Percentiles rank a stretch among this genome's conserved stretches.
phyloP scores from a whole-genome alignment of 1,140 invertebrate species.

The Cyphomyrmex costatus region DNA sequence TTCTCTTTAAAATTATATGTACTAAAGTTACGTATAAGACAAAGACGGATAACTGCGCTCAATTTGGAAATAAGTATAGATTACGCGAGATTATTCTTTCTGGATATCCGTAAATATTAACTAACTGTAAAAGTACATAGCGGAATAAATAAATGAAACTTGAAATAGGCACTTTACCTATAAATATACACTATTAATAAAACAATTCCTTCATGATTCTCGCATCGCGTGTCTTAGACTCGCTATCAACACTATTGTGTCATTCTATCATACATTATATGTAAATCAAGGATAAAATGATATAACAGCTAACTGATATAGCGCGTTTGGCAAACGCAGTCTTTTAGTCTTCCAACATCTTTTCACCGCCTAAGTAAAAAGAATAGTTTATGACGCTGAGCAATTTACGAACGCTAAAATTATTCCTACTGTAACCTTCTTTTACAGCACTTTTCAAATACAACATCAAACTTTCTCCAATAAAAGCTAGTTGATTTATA shows the following conservation, averaged over 20 bases:
- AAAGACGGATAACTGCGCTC: background rate
- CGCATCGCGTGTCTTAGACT: background rate
- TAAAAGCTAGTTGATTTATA: background rate
- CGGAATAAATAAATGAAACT: conserved; percentile 22
- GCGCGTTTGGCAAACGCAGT: no score
- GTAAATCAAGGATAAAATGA: no score
- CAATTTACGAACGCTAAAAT: conserved; percentile 10
- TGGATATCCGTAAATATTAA: background rate
- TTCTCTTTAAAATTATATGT: background rate
- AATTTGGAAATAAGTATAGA: conserved; percentile 13
- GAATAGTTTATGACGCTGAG: background rate
- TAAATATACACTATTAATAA: conserved; percentile 32
- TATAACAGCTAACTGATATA: no score
- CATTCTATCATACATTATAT: no score
- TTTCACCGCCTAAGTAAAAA: background rate
- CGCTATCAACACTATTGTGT: no score
- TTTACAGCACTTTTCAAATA: background rate
- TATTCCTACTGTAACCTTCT: background rate
- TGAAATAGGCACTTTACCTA: conserved; percentile 15
- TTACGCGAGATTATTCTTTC: background rate
- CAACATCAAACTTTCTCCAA: background rate
- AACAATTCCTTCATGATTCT: conserved; percentile 6
- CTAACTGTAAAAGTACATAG: background rate
- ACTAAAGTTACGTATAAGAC: background rate
- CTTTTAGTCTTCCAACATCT: background rate